phyloP scores from a whole-genome alignment of 2,888 invertebrate species.

The Anoncus sp. region DNA sequence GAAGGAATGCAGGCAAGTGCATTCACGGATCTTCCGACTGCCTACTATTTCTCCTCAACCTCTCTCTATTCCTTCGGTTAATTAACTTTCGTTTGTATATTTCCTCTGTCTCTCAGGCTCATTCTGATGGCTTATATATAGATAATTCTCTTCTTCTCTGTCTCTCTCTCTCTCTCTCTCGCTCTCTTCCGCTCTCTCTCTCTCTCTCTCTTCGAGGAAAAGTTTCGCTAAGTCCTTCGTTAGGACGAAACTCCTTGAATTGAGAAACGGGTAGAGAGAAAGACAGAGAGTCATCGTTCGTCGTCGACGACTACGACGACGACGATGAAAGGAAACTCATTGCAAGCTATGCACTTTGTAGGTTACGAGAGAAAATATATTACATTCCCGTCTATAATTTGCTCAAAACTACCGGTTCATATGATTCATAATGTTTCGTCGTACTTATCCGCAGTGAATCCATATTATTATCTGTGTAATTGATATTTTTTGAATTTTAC shows the following conservation, averaged over 20 bases:
- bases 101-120: slow-evolving; percentile 50
- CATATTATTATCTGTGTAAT: not conserved
- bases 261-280: slow-evolving; percentile 39
- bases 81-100: slow-evolving; percentile 67
- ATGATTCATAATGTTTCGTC: slow-evolving; percentile 35
- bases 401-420: slow-evolving; percentile 29
- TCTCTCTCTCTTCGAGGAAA: slow-evolving; percentile 37
- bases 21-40: slow-evolving; percentile 44
- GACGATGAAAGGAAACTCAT: slow-evolving; percentile 48
- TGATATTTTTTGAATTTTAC: slow-evolving; percentile 11
- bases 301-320: not conserved
- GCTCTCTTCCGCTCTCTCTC: slow-evolving; percentile 21
- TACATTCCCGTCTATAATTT: slow-evolving; percentile 35
- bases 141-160: slow-evolving; percentile 15
- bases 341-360: slow-evolving; percentile 44
- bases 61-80: slow-evolving; percentile 54
- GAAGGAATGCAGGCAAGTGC: slow-evolving; percentile 55
- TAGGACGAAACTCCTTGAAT: slow-evolving; percentile 59
- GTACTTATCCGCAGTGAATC: slow-evolving; percentile 18
- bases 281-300: slow-evolving; percentile 9
- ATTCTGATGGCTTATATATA: slow-evolving; percentile 22
- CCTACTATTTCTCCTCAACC: slow-evolving; percentile 21
- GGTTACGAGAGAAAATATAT: slow-evolving; percentile 33
- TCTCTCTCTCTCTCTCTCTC: slow-evolving; percentile 32
- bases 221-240: slow-evolving; percentile 62